Conservation (phyloP, 64 coral and sea anemone genomes). For the Pachyseris speciosa region DNA sequence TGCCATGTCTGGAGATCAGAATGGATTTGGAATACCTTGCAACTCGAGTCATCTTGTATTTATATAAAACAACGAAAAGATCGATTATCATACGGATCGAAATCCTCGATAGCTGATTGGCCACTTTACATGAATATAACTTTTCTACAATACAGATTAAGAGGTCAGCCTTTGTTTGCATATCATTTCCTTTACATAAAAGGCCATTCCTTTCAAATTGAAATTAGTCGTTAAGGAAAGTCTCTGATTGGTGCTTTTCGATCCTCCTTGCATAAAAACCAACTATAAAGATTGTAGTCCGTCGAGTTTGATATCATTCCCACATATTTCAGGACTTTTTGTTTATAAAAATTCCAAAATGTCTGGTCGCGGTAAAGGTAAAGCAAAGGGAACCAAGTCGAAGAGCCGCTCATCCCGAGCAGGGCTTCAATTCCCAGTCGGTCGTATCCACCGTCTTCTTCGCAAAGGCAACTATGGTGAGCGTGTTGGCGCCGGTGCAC, state of each 20-base stretch:
- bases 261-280: conserved; percentile 9
- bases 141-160: too few relatives aligned
- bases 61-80: conserved; percentile 10
- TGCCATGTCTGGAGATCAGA: conserved; percentile 20
- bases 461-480: background rate
- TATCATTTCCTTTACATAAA: background rate
- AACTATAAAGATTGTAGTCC: background rate
- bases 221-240: background rate
- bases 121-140: background rate
- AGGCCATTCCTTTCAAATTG: background rate
- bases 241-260: conserved; percentile 25
- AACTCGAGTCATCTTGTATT: background rate
- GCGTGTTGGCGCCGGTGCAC: background rate
- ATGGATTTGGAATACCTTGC: background rate
- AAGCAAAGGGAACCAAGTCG: conserved; percentile 10
- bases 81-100: conserved; percentile 34
- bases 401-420: conserved; percentile 22
- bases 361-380: conserved; percentile 18
- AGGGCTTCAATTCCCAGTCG: conserved; percentile 9
- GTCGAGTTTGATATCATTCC: background rate
- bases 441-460: conserved; percentile 1
- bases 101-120: conserved; percentile 15
- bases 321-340: background rate
- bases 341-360: background rate
- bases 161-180: background rate